These are phyloP conservation scores for Leptogaster cylindrica DNA, from an alignment of 2,888 invertebrate species.

Conservation along the genomic window DNA sequence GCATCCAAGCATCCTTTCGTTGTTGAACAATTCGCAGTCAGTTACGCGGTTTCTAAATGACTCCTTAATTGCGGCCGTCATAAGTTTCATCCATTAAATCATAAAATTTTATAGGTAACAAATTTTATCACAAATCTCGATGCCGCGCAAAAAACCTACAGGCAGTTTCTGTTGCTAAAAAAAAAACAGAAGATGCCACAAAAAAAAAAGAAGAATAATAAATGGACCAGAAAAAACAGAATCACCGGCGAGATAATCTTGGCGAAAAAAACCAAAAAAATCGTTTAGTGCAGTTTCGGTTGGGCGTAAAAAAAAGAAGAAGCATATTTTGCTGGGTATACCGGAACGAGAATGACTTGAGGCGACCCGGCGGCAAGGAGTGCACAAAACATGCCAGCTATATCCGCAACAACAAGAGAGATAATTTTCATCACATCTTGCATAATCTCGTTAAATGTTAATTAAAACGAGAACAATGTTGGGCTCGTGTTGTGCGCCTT, in stretches of 20 bases:
- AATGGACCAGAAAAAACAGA: no score
- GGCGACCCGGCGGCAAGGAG: neutral
- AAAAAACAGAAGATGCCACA: no score
- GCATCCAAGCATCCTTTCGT: neutral
- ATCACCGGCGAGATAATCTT: no score
- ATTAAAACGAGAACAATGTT: conserved; percentile 47
- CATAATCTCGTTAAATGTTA: conserved; percentile 48
- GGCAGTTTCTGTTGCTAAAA: no score
- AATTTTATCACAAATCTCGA: conserved; percentile 6
- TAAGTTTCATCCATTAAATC: conserved; percentile 11
- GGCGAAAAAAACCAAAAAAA: no score
- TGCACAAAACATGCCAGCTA: conserved; percentile 2
- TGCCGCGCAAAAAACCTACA: no score
- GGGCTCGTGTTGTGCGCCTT: conserved; percentile 2
- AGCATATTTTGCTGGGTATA: conserved; percentile 2
- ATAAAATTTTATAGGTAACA: conserved; percentile 26
- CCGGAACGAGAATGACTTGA: neutral
- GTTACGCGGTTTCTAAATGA: conserved; percentile 7
- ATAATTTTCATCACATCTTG: conserved; percentile 47
- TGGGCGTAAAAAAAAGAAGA: neutral
- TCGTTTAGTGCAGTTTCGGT: neutral
- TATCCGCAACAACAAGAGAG: conserved; percentile 42
- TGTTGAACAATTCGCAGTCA: neutral
- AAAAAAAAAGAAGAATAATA: no score
- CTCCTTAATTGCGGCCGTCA: neutral